A percentile compares a stretch with the other conserved stretches of the same genome.
Evolutionary conservation across 2,797 vertebrate species (phyloP).

Genomic region (Hoplostethus atlanticus): DNA sequence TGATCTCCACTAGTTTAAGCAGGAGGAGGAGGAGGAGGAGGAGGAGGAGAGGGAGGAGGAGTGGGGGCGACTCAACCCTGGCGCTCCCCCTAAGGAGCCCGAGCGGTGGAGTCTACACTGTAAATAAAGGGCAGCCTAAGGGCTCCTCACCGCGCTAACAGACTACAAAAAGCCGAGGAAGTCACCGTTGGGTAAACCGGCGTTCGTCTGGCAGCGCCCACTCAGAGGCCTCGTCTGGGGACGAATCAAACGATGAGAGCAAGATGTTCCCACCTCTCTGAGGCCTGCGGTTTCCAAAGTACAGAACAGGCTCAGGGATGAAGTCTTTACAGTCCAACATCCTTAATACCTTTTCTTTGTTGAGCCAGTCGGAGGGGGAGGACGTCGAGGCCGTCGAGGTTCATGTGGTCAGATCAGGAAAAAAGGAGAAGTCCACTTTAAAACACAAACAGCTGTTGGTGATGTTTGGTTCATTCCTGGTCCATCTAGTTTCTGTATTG

Average conservation of each 20-base stretch:
- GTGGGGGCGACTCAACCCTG: background rate
- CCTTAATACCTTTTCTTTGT: slow-evolving; percentile 11
- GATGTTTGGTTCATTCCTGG: no score
- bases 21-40: background rate
- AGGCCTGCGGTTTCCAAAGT: slow-evolving; percentile 30
- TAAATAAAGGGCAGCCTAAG: slow-evolving; percentile 55
- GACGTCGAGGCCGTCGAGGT: no score
- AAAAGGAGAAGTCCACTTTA: no score
- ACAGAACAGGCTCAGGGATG: slow-evolving; percentile 33
- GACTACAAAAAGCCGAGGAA: slow-evolving; percentile 1
- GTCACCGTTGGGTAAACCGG: slow-evolving; percentile 52
- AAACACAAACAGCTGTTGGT: no score
- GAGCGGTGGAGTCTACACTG: slow-evolving; percentile 41
- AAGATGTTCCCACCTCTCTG: slow-evolving; percentile 24
- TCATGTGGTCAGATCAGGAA: no score
- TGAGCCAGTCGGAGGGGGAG: no score
- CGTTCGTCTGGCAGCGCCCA: slow-evolving; percentile 50
- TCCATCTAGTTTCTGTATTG: no score
- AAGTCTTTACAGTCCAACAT: slow-evolving; percentile 23
- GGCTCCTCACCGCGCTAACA: background rate
- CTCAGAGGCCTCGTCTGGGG: slow-evolving; percentile 53
- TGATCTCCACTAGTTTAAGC: slow-evolving; percentile 27
- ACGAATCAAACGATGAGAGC: slow-evolving; percentile 53
- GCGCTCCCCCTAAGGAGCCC: slow-evolving; percentile 26
- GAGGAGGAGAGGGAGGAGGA: slow-evolving; percentile 8